A percentile compares a stretch with the other conserved stretches of the same genome.
Evolutionary conservation across 92 coral and sea anemone genomes (phyloP).

Genomic region (Palythoa caribaeorum): DNA sequence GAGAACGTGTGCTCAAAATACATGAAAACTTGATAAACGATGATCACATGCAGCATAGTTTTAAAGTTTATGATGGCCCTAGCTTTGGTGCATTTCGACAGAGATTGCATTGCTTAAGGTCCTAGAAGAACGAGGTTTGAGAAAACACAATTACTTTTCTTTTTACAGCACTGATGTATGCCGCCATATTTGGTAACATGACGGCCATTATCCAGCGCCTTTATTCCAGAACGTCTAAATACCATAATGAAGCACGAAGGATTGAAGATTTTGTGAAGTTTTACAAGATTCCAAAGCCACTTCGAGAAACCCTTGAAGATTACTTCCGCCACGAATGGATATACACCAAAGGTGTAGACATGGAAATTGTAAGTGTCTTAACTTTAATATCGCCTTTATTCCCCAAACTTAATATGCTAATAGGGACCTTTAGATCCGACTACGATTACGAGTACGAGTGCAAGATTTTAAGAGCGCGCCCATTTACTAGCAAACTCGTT

Average conservation of each 20-base stretch:
- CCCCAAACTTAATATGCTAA: no score
- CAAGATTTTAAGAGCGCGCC: no score
- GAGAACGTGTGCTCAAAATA: no score
- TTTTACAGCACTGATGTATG: conserved; percentile 90
- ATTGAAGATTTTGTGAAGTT: conserved; percentile 92
- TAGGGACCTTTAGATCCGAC: no score
- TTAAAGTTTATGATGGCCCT: no score
- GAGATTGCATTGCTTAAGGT: no score
- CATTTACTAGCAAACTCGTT: no score
- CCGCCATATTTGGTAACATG: conserved; percentile 95
- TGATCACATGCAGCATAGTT: no score
- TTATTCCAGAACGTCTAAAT: conserved; percentile 89
- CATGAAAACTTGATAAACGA: no score
- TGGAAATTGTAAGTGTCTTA: conserved; percentile 73
- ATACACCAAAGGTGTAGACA: conserved; percentile 92
- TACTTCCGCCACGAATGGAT: conserved; percentile 94
- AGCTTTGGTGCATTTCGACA: not conserved
- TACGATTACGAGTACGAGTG: no score
- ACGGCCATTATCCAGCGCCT: conserved; percentile 98
- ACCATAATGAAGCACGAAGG: conserved; percentile 80
- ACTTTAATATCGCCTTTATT: no score
- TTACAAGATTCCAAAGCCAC: conserved; percentile 83
- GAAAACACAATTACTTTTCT: not conserved
- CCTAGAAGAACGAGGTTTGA: not conserved
- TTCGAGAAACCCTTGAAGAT: conserved; percentile 90